These are phyloP conservation scores for Bombus soroeensis DNA, from an alignment of 1,140 invertebrate genomes.

Conservation along the genomic window DNA sequence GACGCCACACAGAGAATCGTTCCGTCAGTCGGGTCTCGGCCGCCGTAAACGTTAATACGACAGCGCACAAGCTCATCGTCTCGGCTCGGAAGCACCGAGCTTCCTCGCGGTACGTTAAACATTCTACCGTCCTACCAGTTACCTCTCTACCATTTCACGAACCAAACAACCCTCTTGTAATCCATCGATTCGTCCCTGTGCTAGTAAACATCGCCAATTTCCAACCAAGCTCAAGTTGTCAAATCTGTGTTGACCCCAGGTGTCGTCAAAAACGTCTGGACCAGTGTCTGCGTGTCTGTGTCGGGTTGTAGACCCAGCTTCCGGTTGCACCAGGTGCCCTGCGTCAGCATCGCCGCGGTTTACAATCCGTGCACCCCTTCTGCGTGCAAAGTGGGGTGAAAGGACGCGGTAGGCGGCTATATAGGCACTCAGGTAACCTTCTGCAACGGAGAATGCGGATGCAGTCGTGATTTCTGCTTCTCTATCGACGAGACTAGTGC, in stretches of 20 bases:
- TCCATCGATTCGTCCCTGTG: background rate
- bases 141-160: background rate
- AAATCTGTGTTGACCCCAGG: background rate
- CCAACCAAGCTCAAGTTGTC: too few relatives aligned
- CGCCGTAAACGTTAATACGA: slow-evolving; percentile 81
- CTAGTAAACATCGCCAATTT: background rate
- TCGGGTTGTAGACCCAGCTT: background rate
- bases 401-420: slow-evolving; percentile 12
- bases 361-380: background rate
- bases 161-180: background rate
- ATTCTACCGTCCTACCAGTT: background rate
- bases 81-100: slow-evolving; percentile 62
- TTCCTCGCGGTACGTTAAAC: slow-evolving; percentile 55
- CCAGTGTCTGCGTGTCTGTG: slow-evolving; percentile 15
- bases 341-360: background rate
- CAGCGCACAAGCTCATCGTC: slow-evolving; percentile 63
- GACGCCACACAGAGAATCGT: slow-evolving; percentile 72
- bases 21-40: slow-evolving; percentile 81
- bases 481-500: background rate
- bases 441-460: background rate
- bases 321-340: background rate
- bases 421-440: background rate
- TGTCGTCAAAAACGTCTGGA: background rate
- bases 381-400: slow-evolving; percentile 10
- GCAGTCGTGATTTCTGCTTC: background rate